A percentile compares a stretch with the other conserved stretches of the same genome.
Evolutionary conservation across 2,797 vertebrate genomes (phyloP).

Genomic region (Cuculus canorus): DNA sequence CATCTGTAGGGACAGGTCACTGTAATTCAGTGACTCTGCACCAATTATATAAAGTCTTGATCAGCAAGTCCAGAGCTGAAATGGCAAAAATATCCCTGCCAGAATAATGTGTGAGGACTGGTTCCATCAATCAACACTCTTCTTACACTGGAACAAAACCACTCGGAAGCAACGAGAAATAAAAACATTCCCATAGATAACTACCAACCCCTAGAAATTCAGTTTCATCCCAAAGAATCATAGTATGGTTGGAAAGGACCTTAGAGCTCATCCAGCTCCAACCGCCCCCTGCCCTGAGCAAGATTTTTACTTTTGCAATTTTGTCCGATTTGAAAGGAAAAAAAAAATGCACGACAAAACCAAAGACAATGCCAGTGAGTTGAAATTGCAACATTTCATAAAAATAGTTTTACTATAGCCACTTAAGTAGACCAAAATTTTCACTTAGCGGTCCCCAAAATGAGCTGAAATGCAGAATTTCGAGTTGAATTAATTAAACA

Average conservation of each 20-base stretch:
- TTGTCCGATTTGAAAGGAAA: too few relatives aligned
- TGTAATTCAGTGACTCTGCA: neutral
- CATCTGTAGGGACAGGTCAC: neutral
- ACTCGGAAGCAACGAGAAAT: neutral
- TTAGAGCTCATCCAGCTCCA: too few relatives aligned
- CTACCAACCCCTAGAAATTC: neutral
- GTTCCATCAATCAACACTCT: neutral
- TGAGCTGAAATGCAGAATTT: neutral
- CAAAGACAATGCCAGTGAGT: neutral
- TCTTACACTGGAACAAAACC: neutral
- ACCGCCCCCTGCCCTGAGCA: too few relatives aligned
- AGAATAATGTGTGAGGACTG: neutral
- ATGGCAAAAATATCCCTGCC: neutral
- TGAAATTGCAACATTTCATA: neutral
- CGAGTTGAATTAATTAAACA: neutral
- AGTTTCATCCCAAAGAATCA: neutral
- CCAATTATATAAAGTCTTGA: neutral
- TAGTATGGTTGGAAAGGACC: too few relatives aligned
- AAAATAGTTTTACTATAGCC: neutral
- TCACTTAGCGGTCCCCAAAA: neutral
- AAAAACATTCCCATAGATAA: neutral
- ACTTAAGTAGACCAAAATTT: neutral
- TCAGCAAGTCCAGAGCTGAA: neutral
- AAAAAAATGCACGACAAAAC: too few relatives aligned
- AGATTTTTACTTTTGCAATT: neutral